phyloP scores from a whole-genome alignment of 2,888 invertebrate genomes.

The Toxonevra muliebris region DNA sequence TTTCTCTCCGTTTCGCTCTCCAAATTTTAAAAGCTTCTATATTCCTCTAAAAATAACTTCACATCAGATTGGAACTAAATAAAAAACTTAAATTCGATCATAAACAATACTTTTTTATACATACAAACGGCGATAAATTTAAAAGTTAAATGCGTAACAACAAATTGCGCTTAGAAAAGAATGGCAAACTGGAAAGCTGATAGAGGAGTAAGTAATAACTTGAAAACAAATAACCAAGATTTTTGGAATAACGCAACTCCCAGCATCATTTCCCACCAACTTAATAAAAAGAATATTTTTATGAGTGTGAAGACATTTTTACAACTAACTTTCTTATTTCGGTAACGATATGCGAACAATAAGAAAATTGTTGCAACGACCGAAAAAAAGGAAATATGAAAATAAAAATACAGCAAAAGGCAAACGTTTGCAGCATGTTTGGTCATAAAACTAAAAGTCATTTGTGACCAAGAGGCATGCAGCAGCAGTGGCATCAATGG shows the following conservation, averaged over 20 bases:
- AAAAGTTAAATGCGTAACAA: no score
- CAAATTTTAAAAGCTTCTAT: no score
- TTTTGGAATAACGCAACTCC: background rate
- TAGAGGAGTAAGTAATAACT: background rate
- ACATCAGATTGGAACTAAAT: no score
- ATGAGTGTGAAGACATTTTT: conserved; percentile 56
- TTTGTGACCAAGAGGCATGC: conserved; percentile 48
- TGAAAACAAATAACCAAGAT: background rate
- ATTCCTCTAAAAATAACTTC: no score
- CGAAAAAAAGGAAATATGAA: background rate
- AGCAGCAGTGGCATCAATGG: conserved; percentile 2
- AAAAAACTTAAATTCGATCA: no score
- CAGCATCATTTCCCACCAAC: conserved; percentile 32
- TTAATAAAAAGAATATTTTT: conserved; percentile 57
- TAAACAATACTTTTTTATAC: no score
- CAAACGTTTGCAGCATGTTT: conserved; percentile 45
- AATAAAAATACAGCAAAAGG: background rate
- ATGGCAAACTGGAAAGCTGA: no score
- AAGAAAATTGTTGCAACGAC: conserved; percentile 11
- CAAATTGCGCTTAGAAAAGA: no score
- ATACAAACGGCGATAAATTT: no score
- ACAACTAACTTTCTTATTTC: conserved; percentile 48
- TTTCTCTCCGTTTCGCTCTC: no score
- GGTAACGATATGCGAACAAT: conserved; percentile 52
- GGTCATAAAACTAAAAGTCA: conserved; percentile 58